Evolutionary conservation across 2,888 invertebrate species (phyloP).

Genomic region (Epirrhoe tristata): DNA sequence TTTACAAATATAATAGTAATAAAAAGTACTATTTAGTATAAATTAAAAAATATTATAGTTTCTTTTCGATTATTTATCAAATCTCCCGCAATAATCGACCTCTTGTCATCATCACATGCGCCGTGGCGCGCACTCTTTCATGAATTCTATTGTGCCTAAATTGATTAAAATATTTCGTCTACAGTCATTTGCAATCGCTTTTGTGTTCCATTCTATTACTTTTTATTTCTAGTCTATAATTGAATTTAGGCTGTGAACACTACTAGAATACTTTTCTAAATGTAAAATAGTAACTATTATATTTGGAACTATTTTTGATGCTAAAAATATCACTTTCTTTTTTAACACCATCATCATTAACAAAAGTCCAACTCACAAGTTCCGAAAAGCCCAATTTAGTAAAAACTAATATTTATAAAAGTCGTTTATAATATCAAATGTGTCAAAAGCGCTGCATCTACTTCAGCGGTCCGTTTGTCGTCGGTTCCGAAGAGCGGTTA

Average conservation of each 20-base stretch:
- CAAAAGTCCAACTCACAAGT: conserved; percentile 34
- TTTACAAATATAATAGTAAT: too few relatives aligned
- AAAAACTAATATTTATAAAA: conserved; percentile 69
- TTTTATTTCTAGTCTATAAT: not conserved
- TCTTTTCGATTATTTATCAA: conserved; percentile 45
- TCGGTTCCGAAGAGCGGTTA: conserved; percentile 73
- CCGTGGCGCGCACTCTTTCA: conserved; percentile 57
- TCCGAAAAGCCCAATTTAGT: conserved; percentile 56
- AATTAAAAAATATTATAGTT: too few relatives aligned
- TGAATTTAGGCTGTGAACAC: not conserved
- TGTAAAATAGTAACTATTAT: not conserved
- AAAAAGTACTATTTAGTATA: too few relatives aligned
- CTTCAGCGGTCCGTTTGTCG: conserved; percentile 64
- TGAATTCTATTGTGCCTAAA: conserved; percentile 63
- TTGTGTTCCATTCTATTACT: not conserved
- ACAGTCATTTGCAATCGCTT: conserved; percentile 12
- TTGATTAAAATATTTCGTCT: conserved; percentile 69
- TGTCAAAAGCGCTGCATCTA: conserved; percentile 69
- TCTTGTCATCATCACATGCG: conserved; percentile 72
- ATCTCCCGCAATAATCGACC: conserved; percentile 59
- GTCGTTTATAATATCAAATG: conserved; percentile 59
- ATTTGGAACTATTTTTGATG: not conserved
- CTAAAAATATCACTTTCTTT: conserved; percentile 30
- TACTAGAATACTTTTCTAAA: not conserved
- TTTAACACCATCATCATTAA: conserved; percentile 14